These are phyloP conservation scores for Ceratosolen solmsi DNA, from an alignment of 1,140 invertebrate genomes.

Conservation along the genomic window DNA sequence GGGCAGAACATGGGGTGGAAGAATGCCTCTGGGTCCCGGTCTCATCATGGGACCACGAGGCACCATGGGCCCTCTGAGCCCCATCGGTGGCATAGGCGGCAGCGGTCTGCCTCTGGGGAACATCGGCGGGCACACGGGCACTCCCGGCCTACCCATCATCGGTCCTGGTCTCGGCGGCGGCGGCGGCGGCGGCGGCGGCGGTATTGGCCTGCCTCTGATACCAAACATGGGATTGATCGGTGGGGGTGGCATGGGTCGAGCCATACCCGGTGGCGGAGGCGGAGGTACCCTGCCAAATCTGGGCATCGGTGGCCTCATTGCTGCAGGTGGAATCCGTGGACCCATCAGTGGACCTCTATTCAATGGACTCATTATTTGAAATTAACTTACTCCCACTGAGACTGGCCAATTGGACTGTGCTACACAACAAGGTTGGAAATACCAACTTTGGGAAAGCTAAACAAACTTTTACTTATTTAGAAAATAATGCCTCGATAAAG, in stretches of 20 bases:
- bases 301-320: constrained; percentile 59
- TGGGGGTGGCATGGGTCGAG: constrained; percentile 54
- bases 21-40: constrained; percentile 57
- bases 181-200: constrained; percentile 52
- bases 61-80: constrained; percentile 54
- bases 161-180: constrained; percentile 48
- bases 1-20: constrained; percentile 57
- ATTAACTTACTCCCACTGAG: neutral
- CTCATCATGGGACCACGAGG: constrained; percentile 60
- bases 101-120: constrained; percentile 59
- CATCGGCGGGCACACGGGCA: constrained; percentile 55
- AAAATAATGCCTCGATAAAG: neutral
- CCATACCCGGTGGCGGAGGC: constrained; percentile 58
- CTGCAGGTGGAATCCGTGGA: constrained; percentile 57
- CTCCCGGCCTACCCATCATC: constrained; percentile 51
- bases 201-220: constrained; percentile 57
- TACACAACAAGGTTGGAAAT: neutral
- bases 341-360: constrained; percentile 62
- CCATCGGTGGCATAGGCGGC: constrained; percentile 60
- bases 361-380: constrained; percentile 60
- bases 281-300: constrained; percentile 60
- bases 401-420: neutral
- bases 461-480: neutral
- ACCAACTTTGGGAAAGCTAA: neutral
- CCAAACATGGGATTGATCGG: constrained; percentile 58